Percentiles rank a stretch among this genome's conserved stretches.
These are phyloP conservation scores for Hiodon alosoides DNA, from an alignment of 2,113 vertebrate genomes.

Conservation along the genomic window DNA sequence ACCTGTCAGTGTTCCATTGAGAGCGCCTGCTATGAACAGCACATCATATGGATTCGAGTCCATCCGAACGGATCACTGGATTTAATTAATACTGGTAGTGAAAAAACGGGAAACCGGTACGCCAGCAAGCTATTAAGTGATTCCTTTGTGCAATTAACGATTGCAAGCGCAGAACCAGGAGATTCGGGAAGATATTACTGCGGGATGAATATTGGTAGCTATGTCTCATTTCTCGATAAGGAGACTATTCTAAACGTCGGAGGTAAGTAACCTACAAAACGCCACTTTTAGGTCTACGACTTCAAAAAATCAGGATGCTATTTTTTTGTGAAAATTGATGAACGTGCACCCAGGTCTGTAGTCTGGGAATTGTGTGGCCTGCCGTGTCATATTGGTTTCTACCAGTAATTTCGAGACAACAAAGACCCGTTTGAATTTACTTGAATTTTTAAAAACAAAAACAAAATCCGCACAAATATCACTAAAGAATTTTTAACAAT, in stretches of 20 bases:
- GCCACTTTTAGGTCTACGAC: neutral
- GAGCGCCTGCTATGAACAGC: neutral
- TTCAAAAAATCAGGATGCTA: neutral
- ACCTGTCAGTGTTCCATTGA: neutral
- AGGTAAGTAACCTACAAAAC: slow-evolving; percentile 15
- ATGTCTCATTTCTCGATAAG: neutral
- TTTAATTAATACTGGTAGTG: neutral
- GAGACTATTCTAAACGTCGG: slow-evolving; percentile 14
- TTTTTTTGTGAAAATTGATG: neutral
- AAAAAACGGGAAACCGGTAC: neutral
- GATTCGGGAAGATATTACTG: slow-evolving; percentile 27
- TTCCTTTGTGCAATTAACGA: neutral
- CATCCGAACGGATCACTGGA: neutral
- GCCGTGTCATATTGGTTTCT: too few relatives aligned
- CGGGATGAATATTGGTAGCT: slow-evolving; percentile 19
- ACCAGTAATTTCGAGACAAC: too few relatives aligned
- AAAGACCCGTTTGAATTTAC: too few relatives aligned
- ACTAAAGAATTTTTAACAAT: too few relatives aligned
- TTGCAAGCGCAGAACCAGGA: neutral
- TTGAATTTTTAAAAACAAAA: too few relatives aligned
- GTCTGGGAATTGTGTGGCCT: too few relatives aligned
- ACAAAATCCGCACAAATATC: too few relatives aligned
- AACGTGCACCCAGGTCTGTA: too few relatives aligned
- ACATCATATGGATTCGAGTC: slow-evolving; percentile 12
- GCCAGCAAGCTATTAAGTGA: neutral